These are phyloP conservation scores for Pangasianodon gigas DNA, from an alignment of 2,113 vertebrate species.

Conservation along the genomic window DNA sequence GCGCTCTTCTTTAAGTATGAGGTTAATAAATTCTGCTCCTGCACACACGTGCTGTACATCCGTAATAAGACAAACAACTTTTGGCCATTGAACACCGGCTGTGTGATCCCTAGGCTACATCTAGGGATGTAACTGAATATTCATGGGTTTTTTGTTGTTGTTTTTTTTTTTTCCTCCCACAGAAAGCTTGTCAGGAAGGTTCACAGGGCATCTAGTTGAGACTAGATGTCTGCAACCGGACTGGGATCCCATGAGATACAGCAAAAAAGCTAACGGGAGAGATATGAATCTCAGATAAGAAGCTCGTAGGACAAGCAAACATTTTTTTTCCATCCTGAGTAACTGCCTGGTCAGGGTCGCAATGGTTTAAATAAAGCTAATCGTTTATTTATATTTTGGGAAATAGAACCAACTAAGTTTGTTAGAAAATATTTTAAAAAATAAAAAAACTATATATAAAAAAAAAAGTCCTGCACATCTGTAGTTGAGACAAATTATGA, in stretches of 20 bases:
- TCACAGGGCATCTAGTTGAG: neutral
- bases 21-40: neutral
- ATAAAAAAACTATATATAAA: too few species aligned
- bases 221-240: neutral
- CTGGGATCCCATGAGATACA: neutral
- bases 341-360: neutral
- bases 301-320: neutral
- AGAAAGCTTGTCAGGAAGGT: neutral
- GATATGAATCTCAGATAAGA: neutral
- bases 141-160: neutral
- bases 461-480: neutral
- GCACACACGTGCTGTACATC: neutral
- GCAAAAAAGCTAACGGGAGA: neutral
- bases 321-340: neutral
- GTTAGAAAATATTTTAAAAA: too few species aligned
- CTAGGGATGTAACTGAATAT: neutral
- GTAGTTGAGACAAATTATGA: neutral
- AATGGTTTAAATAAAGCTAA: neutral
- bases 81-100: neutral
- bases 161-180: neutral
- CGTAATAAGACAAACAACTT: neutral
- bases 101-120: neutral
- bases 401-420: neutral
- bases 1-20: neutral
- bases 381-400: neutral